Base-by-base conservation (phyloP, 2,113 vertebrate genomes). In the Poecilia latipinna region DNA sequence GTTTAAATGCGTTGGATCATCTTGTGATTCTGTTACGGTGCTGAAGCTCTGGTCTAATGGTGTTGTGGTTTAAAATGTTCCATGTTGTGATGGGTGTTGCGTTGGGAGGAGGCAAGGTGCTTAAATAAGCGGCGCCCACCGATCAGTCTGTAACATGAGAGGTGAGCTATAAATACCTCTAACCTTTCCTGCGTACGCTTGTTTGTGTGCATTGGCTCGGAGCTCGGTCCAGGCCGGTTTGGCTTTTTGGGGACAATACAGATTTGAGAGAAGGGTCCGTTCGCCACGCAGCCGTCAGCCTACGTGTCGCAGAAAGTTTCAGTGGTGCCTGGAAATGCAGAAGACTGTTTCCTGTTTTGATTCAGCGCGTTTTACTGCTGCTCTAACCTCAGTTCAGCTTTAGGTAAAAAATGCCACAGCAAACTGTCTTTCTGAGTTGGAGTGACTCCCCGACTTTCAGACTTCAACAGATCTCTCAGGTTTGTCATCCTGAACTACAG, bases 151-250 rank as follows among this genome's bases (percentile, higher is more conserved):
- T 93, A 95, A 95, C 89, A 78, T 82, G 93, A 95, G 93, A 91
- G 82, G 72, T 86, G 84, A 80, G 68, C 91, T 95, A 95, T 94
- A 93, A 93, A 95, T 95, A 95, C 89, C 71, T 82, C 85, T 93
- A 95, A 94, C 92, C 92, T 93, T 94, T 95, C 89, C 93, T 85
- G 86, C 75, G 80, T 87, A 51, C 65, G 68, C 79, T 68, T 80
- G 82, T 89, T 90, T 90, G 84, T 83, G 78, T 91, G 84, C 48
- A 78, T 86, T 86, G 83, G 78, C 71, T 82, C 72, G 48, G 84
- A 81, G 74, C 77, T 78, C 29, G 57, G 75, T 82, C 73, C 85
- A 78, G 68, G 35, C 82, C 68, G 76, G 68, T 82, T 82, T 61
- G 63, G 65, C 74, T 80, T 63, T 82, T 73, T 3, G 42, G 69